Evolutionary conservation across 2,888 invertebrate genomes (phyloP).

Genomic region (Schizotus pectinicornis): DNA sequence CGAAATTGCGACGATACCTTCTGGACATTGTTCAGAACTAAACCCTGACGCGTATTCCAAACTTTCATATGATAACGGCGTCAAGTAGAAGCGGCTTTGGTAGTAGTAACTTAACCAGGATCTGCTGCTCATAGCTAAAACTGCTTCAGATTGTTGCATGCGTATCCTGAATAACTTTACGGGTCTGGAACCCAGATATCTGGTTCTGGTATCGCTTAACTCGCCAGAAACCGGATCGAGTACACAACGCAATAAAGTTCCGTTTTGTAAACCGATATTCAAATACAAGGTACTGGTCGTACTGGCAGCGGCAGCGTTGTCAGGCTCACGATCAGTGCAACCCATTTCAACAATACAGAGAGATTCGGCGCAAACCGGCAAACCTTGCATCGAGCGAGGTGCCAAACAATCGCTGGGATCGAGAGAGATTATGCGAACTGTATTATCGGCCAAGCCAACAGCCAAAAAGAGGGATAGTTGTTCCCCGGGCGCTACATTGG

Average conservation of each 20-base stretch:
- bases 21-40: constrained; percentile 96
- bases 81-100: constrained; percentile 94
- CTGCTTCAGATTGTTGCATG: constrained; percentile 96
- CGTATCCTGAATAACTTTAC: constrained; percentile 92
- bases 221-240: constrained; percentile 96
- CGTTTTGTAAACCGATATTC: constrained; percentile 97
- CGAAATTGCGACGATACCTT: constrained; percentile 98
- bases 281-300: constrained; percentile 81
- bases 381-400: constrained; percentile 93
- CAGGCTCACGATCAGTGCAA: constrained; percentile 67
- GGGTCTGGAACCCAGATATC: constrained; percentile 89
- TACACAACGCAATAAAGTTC: constrained; percentile 90
- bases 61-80: constrained; percentile 94
- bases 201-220: constrained; percentile 93
- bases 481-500: constrained; percentile 93
- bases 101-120: constrained; percentile 99
- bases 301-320: constrained; percentile 69
- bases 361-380: constrained; percentile 96
- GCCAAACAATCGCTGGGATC: constrained; percentile 97
- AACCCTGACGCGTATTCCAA: constrained; percentile 98
- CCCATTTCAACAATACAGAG: constrained; percentile 96
- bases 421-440: constrained; percentile 95
- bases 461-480: constrained; percentile 95
- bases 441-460: constrained; percentile 94
- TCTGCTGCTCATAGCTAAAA: constrained; percentile 95